A percentile compares a stretch with the other conserved stretches of the same genome.
Evolutionary conservation across 1,140 invertebrate genomes (phyloP).

Genomic region (Sweltsa coloradensis): DNA sequence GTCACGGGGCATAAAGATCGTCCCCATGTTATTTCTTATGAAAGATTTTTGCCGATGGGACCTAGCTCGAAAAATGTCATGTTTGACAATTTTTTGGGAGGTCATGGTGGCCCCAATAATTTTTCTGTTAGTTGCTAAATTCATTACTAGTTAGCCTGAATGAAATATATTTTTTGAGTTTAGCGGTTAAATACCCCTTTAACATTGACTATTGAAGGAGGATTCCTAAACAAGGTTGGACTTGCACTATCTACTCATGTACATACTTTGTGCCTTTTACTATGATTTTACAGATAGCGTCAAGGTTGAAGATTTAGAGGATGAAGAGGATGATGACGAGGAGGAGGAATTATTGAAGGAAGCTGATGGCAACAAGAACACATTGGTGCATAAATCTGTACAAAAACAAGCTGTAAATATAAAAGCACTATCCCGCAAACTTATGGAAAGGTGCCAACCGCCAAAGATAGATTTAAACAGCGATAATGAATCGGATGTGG

Average conservation of each 20-base stretch:
- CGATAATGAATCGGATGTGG: no score
- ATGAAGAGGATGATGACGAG: conserved; percentile 13
- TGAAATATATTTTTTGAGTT: conserved; percentile 15
- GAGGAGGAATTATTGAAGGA: conserved; percentile 22
- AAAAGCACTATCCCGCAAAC: conserved; percentile 14
- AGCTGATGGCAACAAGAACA: conserved; percentile 23
- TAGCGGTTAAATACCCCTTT: conserved; percentile 14
- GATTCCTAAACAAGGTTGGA: neutral
- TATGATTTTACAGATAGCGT: conserved; percentile 15
- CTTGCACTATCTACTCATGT: neutral
- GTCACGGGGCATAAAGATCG: no score
- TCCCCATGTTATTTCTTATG: no score
- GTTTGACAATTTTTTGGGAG: no score
- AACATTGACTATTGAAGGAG: neutral
- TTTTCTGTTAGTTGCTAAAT: neutral
- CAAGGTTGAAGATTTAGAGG: conserved; percentile 21
- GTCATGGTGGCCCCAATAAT: no score
- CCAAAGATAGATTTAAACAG: no score
- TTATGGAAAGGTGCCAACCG: conserved; percentile 18
- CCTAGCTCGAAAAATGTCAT: no score
- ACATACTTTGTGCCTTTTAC: neutral
- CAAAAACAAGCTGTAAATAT: no score
- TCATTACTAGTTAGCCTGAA: neutral
- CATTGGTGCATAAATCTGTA: conserved; percentile 19
- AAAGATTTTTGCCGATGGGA: no score